Percentiles rank a stretch among this genome's conserved stretches.
Evolutionary conservation across 1,140 invertebrate genomes (phyloP).

Genomic region (Megalopta genalis): DNA sequence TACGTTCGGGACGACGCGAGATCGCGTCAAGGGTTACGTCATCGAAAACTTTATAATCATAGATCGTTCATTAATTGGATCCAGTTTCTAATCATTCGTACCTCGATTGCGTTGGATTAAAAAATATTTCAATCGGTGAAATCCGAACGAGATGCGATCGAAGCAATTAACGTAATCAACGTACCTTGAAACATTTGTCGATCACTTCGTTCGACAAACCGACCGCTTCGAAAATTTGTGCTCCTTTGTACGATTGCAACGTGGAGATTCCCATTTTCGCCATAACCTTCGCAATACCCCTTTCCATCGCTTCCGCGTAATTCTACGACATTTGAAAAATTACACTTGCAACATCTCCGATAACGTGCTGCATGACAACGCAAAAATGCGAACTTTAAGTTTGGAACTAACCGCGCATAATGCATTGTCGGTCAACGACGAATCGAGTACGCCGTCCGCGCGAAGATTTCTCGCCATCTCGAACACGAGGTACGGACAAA

Average conservation of each 20-base stretch:
- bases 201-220: slow-evolving; percentile 95
- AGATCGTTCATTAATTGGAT: slow-evolving; percentile 69
- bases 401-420: slow-evolving; percentile 86
- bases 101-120: not conserved
- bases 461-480: slow-evolving; percentile 92
- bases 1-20: no score
- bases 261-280: slow-evolving; percentile 99
- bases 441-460: slow-evolving; percentile 89
- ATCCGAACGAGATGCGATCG: no score
- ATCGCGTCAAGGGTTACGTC: slow-evolving; percentile 11
- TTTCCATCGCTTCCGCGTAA: slow-evolving; percentile 87
- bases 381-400: not conserved
- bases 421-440: slow-evolving; percentile 88
- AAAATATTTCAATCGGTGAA: no score
- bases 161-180: not conserved
- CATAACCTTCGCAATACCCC: slow-evolving; percentile 95
- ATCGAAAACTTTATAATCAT: slow-evolving; percentile 64
- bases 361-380: no score
- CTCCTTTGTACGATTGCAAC: slow-evolving; percentile 99
- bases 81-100: slow-evolving; percentile 68
- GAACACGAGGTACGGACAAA: slow-evolving; percentile 98
- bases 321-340: slow-evolving; percentile 76
- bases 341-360: no score
- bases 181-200: slow-evolving; percentile 94
- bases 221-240: slow-evolving; percentile 99